phyloP scores from a whole-genome alignment of 2,888 invertebrate genomes.

The Caenorhabditis angaria region DNA sequence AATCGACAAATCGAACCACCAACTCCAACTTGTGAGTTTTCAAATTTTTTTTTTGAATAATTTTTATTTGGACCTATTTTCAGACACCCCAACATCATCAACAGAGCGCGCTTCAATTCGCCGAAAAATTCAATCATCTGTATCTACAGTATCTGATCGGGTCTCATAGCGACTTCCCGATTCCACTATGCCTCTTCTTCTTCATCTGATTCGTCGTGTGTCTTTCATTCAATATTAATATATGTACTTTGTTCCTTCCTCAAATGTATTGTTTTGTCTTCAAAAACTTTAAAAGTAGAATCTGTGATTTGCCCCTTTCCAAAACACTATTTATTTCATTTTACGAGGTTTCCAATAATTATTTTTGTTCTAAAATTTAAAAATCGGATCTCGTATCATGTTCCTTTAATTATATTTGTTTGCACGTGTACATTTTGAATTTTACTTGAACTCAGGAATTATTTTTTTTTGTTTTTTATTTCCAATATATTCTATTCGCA shows the following conservation, averaged over 20 bases:
- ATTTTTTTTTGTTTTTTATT: neutral
- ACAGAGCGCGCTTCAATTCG: conserved; percentile 30
- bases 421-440: neutral
- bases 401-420: neutral
- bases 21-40: neutral
- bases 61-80: conserved; percentile 19
- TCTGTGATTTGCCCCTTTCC: neutral
- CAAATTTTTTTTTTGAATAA: too few species aligned
- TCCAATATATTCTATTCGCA: too few species aligned
- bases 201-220: neutral
- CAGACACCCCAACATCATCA: conserved; percentile 36
- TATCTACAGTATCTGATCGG: conserved; percentile 42
- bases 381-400: neutral
- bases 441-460: neutral
- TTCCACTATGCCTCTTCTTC: neutral
- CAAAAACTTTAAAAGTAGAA: neutral
- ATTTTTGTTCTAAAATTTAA: neutral
- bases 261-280: neutral
- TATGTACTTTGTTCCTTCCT: neutral
- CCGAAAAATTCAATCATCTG: conserved; percentile 35
- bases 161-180: neutral
- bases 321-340: neutral
- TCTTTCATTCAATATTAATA: neutral
- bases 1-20: conserved; percentile 4
- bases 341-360: neutral